phyloP scores from a whole-genome alignment of 2,888 invertebrate genomes.

The Yponomeuta plumbellus region DNA sequence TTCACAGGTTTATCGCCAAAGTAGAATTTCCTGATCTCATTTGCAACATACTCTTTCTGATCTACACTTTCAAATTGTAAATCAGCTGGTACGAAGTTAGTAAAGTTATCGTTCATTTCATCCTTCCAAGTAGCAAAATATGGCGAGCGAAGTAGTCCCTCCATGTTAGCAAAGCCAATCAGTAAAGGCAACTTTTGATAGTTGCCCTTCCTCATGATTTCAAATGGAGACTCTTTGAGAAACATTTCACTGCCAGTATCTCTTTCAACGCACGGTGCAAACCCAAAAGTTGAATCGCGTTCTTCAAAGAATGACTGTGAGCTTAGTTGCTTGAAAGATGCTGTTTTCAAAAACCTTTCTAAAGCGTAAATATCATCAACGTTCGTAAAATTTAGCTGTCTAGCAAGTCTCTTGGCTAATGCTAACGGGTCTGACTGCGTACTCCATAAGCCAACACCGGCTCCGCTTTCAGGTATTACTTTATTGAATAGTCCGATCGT shows the following conservation, averaged over 20 bases:
- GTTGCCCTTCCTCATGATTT: constrained; percentile 10
- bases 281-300: background rate
- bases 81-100: constrained; percentile 11
- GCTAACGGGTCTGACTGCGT: constrained; percentile 32
- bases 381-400: no score
- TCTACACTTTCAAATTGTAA: constrained; percentile 1
- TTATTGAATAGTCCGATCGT: constrained; percentile 45
- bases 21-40: constrained; percentile 8
- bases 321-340: background rate
- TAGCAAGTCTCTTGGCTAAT: no score
- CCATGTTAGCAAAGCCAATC: background rate
- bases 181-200: constrained; percentile 3
- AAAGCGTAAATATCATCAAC: constrained; percentile 6
- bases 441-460: constrained; percentile 31
- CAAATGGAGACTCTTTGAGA: constrained; percentile 4
- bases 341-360: constrained; percentile 14
- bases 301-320: background rate
- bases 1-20: constrained; percentile 12
- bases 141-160: background rate
- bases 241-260: background rate
- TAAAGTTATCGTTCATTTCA: constrained; percentile 12
- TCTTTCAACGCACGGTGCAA: constrained; percentile 16
- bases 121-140: constrained; percentile 8
- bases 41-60: constrained; percentile 6
- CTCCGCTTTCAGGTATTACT: constrained; percentile 46